Evolutionary conservation across 2,888 invertebrate genomes (phyloP).

Genomic region (Acleris laterana): DNA sequence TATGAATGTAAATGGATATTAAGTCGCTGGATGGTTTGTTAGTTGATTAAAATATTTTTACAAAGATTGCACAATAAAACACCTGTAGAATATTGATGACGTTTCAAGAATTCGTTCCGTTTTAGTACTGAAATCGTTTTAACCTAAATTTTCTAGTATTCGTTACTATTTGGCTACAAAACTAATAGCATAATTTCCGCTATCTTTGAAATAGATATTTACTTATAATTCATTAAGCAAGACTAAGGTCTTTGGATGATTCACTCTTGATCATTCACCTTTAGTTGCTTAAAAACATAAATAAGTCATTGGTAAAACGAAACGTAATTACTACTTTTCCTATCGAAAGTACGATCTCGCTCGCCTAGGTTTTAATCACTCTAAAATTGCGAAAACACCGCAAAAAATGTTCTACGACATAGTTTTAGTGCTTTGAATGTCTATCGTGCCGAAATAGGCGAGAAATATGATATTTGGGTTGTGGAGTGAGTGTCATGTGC

Average conservation of each 20-base stretch:
- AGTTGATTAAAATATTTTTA: background rate
- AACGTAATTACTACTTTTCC: constrained; percentile 35
- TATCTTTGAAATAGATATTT: background rate
- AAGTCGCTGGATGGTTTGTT: too few species aligned
- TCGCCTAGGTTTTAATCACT: constrained; percentile 30
- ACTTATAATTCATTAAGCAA: background rate
- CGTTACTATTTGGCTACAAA: background rate
- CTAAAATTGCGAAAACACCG: constrained; percentile 29
- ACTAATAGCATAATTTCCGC: background rate
- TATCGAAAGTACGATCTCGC: constrained; percentile 32
- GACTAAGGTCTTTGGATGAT: too few species aligned
- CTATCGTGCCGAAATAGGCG: background rate
- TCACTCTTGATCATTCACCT: background rate
- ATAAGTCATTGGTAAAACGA: constrained; percentile 6
- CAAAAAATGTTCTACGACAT: constrained; percentile 19
- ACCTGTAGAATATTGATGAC: constrained; percentile 30
- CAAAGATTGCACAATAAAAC: constrained; percentile 8
- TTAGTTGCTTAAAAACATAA: background rate
- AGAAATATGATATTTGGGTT: constrained; percentile 7
- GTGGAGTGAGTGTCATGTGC: constrained; percentile 27
- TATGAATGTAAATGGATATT: too few species aligned
- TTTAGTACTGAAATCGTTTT: background rate
- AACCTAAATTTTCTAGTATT: background rate
- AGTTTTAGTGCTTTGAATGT: constrained; percentile 7
- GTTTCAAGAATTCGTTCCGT: constrained; percentile 30